Percentiles rank a stretch among this genome's conserved stretches.
These are phyloP conservation scores for Lemur catta DNA, from an alignment of 2,797 vertebrate genomes.

Conservation along the genomic window DNA sequence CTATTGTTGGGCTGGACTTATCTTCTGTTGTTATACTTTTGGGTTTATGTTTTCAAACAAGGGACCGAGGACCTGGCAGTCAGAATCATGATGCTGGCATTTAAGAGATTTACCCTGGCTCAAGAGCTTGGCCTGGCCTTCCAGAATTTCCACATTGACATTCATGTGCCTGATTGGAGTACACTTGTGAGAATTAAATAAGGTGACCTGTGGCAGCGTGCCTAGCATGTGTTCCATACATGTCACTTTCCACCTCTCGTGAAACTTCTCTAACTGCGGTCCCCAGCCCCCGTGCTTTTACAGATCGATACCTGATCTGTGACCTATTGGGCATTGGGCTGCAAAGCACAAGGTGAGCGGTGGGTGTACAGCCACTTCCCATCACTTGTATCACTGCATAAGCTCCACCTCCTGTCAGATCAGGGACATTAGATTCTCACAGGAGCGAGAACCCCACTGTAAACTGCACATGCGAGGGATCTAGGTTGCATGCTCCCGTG, in stretches of 20 bases:
- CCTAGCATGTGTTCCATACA: neutral
- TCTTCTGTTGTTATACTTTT: neutral
- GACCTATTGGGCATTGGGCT: no score
- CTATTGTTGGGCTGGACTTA: neutral
- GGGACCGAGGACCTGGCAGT: neutral
- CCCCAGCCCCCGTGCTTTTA: fast-evolving
- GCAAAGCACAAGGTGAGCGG: no score
- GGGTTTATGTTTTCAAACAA: slow-evolving; percentile 31
- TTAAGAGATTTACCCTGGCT: neutral
- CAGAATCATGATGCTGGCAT: neutral
- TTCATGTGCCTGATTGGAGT: neutral
- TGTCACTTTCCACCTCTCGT: neutral
- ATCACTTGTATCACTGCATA: fast-evolving
- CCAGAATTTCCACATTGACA: neutral
- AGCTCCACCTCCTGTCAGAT: no score
- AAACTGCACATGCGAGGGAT: no score
- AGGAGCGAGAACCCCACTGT: no score
- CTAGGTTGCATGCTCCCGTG: no score
- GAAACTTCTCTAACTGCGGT: neutral
- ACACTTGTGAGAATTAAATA: neutral
- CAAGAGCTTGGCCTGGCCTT: neutral
- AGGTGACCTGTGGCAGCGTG: neutral
- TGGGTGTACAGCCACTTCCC: no score
- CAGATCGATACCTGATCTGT: no score
- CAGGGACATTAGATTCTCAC: no score